These are phyloP conservation scores for Lophius piscatorius DNA, from an alignment of 2,113 vertebrate species.

Conservation along the genomic window DNA sequence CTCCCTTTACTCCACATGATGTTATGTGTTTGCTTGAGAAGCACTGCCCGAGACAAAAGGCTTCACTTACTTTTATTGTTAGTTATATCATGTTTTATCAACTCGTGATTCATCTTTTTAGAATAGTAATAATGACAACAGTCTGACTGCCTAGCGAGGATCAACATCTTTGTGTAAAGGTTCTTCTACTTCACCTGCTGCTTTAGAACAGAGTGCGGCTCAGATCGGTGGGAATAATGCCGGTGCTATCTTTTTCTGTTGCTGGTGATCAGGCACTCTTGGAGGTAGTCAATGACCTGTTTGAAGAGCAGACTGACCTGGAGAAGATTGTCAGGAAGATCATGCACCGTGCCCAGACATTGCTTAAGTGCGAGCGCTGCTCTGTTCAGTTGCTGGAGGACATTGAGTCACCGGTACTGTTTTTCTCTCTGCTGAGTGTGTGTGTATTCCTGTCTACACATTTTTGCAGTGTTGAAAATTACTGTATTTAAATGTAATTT, in stretches of 20 bases:
- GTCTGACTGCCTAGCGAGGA: slow-evolving; percentile 27
- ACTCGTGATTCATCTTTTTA: slow-evolving; percentile 46
- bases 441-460: slow-evolving; percentile 4
- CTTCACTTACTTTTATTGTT: slow-evolving; percentile 60
- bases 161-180: slow-evolving; percentile 42
- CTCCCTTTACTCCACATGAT: slow-evolving; percentile 44
- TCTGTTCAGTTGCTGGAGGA: slow-evolving; percentile 97
- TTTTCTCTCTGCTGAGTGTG: slow-evolving; percentile 15
- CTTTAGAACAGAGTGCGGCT: slow-evolving; percentile 9
- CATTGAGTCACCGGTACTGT: slow-evolving; percentile 92
- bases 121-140: slow-evolving; percentile 30
- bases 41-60: slow-evolving; percentile 53
- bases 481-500: no score
- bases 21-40: slow-evolving; percentile 48
- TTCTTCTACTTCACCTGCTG: slow-evolving; percentile 10
- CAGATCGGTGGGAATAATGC: slow-evolving; percentile 11
- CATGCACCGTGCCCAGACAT: slow-evolving; percentile 97
- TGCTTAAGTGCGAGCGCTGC: slow-evolving; percentile 96
- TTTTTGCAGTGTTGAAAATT: neutral
- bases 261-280: slow-evolving; percentile 86
- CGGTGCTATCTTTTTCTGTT: slow-evolving; percentile 24
- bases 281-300: slow-evolving; percentile 98
- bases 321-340: slow-evolving; percentile 99
- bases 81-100: slow-evolving; percentile 40
- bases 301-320: slow-evolving; percentile 98